Evolutionary conservation across 2,797 vertebrate genomes (phyloP), one percentile per base, ranked within the genome.

Genomic region (Poecile montanus): DNA sequence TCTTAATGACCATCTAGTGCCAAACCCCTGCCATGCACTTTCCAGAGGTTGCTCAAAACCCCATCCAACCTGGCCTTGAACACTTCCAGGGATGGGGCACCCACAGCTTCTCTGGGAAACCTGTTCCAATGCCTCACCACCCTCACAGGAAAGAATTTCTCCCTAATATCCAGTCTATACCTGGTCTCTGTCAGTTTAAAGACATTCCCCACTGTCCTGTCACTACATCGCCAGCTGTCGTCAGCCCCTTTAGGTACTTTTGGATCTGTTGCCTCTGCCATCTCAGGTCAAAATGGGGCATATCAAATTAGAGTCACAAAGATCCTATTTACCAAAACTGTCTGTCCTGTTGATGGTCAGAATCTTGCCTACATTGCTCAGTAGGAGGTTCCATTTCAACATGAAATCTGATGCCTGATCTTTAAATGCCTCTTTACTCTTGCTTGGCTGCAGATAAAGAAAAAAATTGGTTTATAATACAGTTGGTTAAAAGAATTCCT

Each of bases 341-440:
- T 96, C 85, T 63, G 95, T 87, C 10, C 91, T 88, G 82, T 76
- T 95, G 85, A 98, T 89, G 11, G 97, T 97, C 95, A 98, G 88
- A 65, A 94, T 95, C 94, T 96, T 98, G 96, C 97, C 97, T 77
- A 98, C 77, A 1, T 94, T 34, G 1, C 80, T 97, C 76, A 98
- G 88, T 9, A 98, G 93, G 65, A 97, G 96, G 65, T 96, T 98
- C 98, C 97, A 97, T 57, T 85, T 95, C 75, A 98, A 78, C 90
- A 97, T 97, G 89, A 98, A 98, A 91, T 93, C 85, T 10, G 96
- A 86, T 2, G 97, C 97, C 63, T 96, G 9, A 15, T 81, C 88
- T 91, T 89, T 88, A 38, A 98, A 96, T 14, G 97, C 97, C 56
- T 97, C 94, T 91, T 93, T 97, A 93, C 22, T 98, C 84, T 88